Conservation (phyloP, 1,140 invertebrate species). For the Drosophila virilis region DNA sequence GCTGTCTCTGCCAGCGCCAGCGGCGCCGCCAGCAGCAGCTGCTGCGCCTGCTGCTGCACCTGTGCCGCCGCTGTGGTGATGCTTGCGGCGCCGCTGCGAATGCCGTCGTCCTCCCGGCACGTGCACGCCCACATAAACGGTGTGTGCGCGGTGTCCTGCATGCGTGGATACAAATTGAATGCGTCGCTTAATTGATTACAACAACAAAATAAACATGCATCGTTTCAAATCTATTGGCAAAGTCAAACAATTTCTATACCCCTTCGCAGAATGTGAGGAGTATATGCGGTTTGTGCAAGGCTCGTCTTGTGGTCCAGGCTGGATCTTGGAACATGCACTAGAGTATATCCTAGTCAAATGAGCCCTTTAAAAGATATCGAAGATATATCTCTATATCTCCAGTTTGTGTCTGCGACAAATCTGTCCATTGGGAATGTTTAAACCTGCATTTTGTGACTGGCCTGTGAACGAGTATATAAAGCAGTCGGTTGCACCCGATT, state of each 20-base stretch:
- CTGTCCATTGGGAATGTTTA: no score
- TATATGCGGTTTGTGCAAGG: no score
- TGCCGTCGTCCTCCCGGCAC: slow-evolving; percentile 91
- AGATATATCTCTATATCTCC: no score
- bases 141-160: slow-evolving; percentile 94
- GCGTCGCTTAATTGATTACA: slow-evolving; percentile 30
- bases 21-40: slow-evolving; percentile 34
- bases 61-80: slow-evolving; percentile 86
- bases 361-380: no score
- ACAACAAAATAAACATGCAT: slow-evolving; percentile 20
- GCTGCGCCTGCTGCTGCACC: slow-evolving; percentile 26
- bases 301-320: no score
- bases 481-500: no score
- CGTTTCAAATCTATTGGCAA: slow-evolving; percentile 9
- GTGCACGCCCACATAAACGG: slow-evolving; percentile 94
- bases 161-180: slow-evolving; percentile 39
- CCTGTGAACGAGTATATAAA: no score
- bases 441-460: no score
- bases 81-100: slow-evolving; percentile 90
- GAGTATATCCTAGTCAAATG: no score
- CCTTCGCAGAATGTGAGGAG: no score
- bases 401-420: neutral
- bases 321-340: no score
- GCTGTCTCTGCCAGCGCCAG: slow-evolving; percentile 61
- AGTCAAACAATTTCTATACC: neutral